phyloP scores from a whole-genome alignment of 1,140 invertebrate genomes.

The Elymnias hypermnestra region DNA sequence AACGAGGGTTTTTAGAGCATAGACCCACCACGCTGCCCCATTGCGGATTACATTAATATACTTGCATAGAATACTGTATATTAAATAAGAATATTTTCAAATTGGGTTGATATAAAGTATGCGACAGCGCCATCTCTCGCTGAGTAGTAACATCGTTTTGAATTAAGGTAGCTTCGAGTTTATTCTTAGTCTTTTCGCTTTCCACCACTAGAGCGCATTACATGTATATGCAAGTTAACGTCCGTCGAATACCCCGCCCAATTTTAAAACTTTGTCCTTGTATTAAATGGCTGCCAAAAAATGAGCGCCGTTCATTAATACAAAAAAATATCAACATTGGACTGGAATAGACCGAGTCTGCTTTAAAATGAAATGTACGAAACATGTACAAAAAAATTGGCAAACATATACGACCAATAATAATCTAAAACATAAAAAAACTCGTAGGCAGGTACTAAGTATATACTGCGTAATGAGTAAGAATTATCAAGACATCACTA shows the following conservation, averaged over 20 bases:
- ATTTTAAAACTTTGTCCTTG: constrained; percentile 13
- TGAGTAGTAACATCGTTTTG: constrained; percentile 5
- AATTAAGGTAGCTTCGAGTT: neutral
- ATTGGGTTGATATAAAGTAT: too few relatives aligned
- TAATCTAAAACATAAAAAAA: too few relatives aligned
- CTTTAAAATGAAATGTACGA: neutral
- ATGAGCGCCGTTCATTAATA: neutral
- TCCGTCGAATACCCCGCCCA: constrained; percentile 25
- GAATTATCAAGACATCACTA: too few relatives aligned
- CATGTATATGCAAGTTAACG: neutral
- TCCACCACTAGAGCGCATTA: constrained; percentile 19
- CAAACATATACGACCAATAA: too few relatives aligned
- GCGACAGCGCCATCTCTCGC: constrained; percentile 27
- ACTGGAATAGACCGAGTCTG: neutral
- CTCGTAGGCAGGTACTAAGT: too few relatives aligned
- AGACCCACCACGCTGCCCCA: too few relatives aligned
- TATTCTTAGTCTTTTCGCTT: neutral
- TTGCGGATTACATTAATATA: too few relatives aligned
- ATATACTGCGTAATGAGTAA: too few relatives aligned
- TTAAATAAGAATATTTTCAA: too few relatives aligned
- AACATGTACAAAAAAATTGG: too few relatives aligned
- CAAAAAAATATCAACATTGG: neutral
- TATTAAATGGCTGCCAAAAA: neutral
- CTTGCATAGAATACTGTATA: too few relatives aligned
- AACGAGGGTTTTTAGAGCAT: too few relatives aligned